These are phyloP conservation scores for Germaria angustata DNA, from an alignment of 2,888 invertebrate species.

Conservation along the genomic window DNA sequence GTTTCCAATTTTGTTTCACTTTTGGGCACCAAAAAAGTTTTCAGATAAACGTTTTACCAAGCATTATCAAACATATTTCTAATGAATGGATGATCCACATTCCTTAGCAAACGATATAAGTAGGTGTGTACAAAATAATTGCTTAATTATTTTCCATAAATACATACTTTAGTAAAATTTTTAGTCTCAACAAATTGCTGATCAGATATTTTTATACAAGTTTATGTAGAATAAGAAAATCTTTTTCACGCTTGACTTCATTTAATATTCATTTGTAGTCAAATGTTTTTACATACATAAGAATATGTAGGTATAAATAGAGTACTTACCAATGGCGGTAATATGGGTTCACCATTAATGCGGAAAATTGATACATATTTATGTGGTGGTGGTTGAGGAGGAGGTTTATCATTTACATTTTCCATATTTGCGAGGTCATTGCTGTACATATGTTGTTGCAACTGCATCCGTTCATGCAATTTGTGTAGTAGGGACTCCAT, in stretches of 20 bases:
- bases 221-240: constrained; percentile 10
- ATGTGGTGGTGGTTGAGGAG: constrained; percentile 11
- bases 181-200: too few species aligned
- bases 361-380: constrained; percentile 74
- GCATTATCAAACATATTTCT: too few species aligned
- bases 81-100: too few species aligned
- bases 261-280: constrained; percentile 2
- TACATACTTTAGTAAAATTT: too few species aligned
- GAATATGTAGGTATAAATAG: too few species aligned
- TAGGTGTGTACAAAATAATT: too few species aligned
- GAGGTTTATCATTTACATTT: background rate
- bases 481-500: constrained; percentile 52
- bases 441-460: constrained; percentile 3
- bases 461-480: constrained; percentile 41
- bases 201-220: too few species aligned
- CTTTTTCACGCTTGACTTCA: constrained; percentile 27
- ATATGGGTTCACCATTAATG: constrained; percentile 78
- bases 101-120: too few species aligned
- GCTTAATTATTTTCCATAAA: too few species aligned
- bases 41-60: too few species aligned
- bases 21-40: too few species aligned
- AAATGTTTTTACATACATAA: background rate
- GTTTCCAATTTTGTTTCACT: too few species aligned
- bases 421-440: constrained; percentile 38
- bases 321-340: constrained; percentile 78